phyloP scores from a whole-genome alignment of 2,113 vertebrate genomes.

The Dunckerocampus dactyliophorus region DNA sequence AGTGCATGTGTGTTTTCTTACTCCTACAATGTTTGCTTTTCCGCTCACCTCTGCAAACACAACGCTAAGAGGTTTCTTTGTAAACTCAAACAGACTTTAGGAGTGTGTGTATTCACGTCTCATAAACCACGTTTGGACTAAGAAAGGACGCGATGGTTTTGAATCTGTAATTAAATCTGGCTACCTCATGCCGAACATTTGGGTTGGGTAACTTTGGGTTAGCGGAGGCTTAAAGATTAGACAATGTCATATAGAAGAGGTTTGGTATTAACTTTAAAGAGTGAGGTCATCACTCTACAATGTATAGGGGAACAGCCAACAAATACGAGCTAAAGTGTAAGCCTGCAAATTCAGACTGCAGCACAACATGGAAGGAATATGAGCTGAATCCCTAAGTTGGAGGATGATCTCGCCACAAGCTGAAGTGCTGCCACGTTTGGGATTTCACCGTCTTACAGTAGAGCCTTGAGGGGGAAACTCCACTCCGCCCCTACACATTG shows the following conservation, averaged over 20 bases:
- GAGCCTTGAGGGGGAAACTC: slow-evolving; percentile 21
- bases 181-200: not conserved
- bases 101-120: not conserved
- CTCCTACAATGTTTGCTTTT: slow-evolving; percentile 39
- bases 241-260: slow-evolving; percentile 42
- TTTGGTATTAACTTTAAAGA: slow-evolving; percentile 57
- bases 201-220: slow-evolving; percentile 31
- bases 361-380: not conserved
- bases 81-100: not conserved
- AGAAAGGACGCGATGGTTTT: slow-evolving; percentile 15
- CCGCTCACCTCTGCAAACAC: slow-evolving; percentile 30
- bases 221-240: slow-evolving; percentile 61
- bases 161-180: slow-evolving; percentile 4
- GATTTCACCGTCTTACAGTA: slow-evolving; percentile 20
- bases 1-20: slow-evolving; percentile 15
- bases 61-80: slow-evolving; percentile 19
- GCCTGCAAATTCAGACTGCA: not conserved
- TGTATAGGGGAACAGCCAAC: slow-evolving; percentile 7
- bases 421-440: slow-evolving; percentile 19
- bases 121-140: slow-evolving; percentile 1
- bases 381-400: slow-evolving; percentile 6
- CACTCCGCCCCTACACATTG: slow-evolving; percentile 10
- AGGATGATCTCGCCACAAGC: slow-evolving; percentile 1
- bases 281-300: slow-evolving; percentile 41
- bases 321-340: not conserved